Conservation (phyloP, 2,113 vertebrate species). For the Protomyctophum bolini region DNA sequence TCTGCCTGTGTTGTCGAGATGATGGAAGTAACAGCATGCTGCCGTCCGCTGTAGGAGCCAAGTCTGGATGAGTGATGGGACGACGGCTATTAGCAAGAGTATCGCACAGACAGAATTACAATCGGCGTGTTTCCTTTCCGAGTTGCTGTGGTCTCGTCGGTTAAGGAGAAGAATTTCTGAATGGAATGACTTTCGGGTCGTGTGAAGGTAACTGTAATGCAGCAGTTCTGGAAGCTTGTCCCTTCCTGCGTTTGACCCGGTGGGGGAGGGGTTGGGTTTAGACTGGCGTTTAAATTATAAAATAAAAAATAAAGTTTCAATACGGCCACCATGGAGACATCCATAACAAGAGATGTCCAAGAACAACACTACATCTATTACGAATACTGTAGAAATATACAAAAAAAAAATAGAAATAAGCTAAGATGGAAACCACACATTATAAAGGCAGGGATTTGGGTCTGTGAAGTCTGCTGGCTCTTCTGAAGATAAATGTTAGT, state of each 20-base stretch:
- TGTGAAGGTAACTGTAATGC: slow-evolving; percentile 25
- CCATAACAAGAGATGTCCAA: slow-evolving; percentile 54
- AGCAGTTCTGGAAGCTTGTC: slow-evolving; percentile 28
- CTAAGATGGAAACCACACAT: slow-evolving; percentile 68
- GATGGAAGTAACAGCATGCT: slow-evolving; percentile 4
- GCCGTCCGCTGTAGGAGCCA: neutral
- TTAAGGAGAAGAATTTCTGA: slow-evolving; percentile 1
- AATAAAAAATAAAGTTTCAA: slow-evolving; percentile 41
- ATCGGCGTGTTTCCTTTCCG: slow-evolving; percentile 8
- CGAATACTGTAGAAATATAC: slow-evolving; percentile 69
- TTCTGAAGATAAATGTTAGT: slow-evolving; percentile 29
- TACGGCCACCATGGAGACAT: slow-evolving; percentile 53
- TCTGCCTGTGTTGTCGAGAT: neutral
- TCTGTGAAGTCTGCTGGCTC: slow-evolving; percentile 39
- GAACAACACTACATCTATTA: slow-evolving; percentile 64
- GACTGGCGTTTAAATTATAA: slow-evolving; percentile 49
- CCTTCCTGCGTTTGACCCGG: slow-evolving; percentile 18
- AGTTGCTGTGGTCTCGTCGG: slow-evolving; percentile 6
- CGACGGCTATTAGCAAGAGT: neutral
- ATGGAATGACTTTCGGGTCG: slow-evolving; percentile 47
- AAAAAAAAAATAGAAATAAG: slow-evolving; percentile 48
- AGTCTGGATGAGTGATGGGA: slow-evolving; percentile 1
- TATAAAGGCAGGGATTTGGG: slow-evolving; percentile 57
- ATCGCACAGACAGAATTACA: neutral
- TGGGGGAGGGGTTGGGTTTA: slow-evolving; percentile 51